These are phyloP conservation scores for Slavum lentiscoides DNA, from an alignment of 2,888 invertebrate species.

Conservation along the genomic window DNA sequence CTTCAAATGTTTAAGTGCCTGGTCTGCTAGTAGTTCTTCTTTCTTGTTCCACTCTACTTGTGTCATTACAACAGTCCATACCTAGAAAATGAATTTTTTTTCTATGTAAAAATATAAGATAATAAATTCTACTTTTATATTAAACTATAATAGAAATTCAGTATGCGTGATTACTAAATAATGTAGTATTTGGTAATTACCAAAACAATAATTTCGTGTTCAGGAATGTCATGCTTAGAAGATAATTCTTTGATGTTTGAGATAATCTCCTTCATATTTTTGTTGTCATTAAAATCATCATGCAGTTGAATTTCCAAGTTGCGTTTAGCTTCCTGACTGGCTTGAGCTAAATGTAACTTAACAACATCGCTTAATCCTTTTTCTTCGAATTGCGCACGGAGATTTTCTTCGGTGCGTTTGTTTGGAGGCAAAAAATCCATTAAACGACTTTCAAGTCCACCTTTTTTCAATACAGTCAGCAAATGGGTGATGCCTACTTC, in stretches of 20 bases:
- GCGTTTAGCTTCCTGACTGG: constrained; percentile 75
- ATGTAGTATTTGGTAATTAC: constrained; percentile 64
- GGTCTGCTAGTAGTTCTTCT: constrained; percentile 93
- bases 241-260: constrained; percentile 85
- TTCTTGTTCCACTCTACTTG: constrained; percentile 98
- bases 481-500: constrained; percentile 86
- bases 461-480: constrained; percentile 83
- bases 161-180: not conserved
- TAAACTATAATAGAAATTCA: not conserved
- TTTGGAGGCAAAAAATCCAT: constrained; percentile 93
- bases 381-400: constrained; percentile 77
- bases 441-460: constrained; percentile 78
- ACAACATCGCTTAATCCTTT: constrained; percentile 79
- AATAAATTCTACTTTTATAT: not conserved
- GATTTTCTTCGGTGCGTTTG: constrained; percentile 87
- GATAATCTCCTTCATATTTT: constrained; percentile 82
- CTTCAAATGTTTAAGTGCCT: constrained; percentile 87
- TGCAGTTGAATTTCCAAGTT: constrained; percentile 75
- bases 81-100: constrained; percentile 62
- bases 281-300: constrained; percentile 85
- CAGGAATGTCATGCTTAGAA: constrained; percentile 78
- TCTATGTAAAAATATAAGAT: too few relatives aligned
- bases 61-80: constrained; percentile 94
- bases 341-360: constrained; percentile 64
- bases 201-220: constrained; percentile 86